Evolutionary conservation across 2,113 vertebrate species (phyloP), one percentile per base, ranked within the genome.

Genomic region (Dermatemys mawii): DNA sequence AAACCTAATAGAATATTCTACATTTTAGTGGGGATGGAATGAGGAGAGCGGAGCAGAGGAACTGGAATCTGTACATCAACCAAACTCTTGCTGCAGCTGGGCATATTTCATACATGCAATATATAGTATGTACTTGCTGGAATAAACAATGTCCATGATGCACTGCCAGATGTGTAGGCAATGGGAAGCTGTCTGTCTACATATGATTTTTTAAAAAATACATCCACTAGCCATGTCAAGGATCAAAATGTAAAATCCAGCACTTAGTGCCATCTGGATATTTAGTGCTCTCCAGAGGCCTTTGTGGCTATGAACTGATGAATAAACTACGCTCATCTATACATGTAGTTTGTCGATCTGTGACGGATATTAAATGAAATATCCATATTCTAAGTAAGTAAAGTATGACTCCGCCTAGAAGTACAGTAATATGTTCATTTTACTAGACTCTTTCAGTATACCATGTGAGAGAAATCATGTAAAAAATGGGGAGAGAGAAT

Each of bases 201-300:
- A 7, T 16, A 11, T 21, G 22, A 27, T 67, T 89, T 92, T 93
- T 67, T 19, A 1, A 21, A 4, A 67, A 67, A 84, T 46, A 91
- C 86, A 78, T 83, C 35, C 86, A 85, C 84, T 51, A 94, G 93
- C 81, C 51, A 90, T 29, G 75, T 93, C 83, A 87, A 84, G 54
- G 46, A 86, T 89, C 88, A 92, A 93, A 93, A 95, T 90, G 83
- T 81, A 95, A 83, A 92, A 93, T 91, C 95, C 92, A 79, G 82
- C 38, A 38, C 79, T 95, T 53, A 27, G n/a, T 90, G 92, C 89
- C 90, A 94, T 91, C 95, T 96, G 94, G 90, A 96, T 92, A 70
- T 13, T 12, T 87, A 73, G 44, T 86, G 81, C 14, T 91, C 75
- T 89, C 73, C 0, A 0, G 49, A 78, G 53, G 67, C 90, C 54